Conservation (phyloP, 2,797 vertebrate genomes). For the Tragopan temminckii region DNA sequence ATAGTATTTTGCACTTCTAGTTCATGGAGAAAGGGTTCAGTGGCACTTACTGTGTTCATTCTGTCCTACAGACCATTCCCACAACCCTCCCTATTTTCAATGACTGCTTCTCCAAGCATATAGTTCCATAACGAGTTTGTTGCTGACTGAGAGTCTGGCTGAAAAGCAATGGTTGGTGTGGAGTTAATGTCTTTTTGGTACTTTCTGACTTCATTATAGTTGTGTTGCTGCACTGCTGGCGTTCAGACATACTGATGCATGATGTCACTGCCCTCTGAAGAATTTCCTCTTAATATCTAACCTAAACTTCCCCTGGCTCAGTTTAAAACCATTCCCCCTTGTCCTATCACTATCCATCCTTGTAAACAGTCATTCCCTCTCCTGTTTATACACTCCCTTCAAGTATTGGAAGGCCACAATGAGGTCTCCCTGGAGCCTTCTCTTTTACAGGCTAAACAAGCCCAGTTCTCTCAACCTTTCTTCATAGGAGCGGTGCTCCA, state of each 20-base stretch:
- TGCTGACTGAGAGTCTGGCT: neutral
- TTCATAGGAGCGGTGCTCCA: no score
- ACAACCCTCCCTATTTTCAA: accelerated
- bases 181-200: neutral
- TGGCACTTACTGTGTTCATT: neutral
- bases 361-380: no score
- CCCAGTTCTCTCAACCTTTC: no score
- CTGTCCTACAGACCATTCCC: neutral
- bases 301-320: no score
- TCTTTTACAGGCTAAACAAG: no score
- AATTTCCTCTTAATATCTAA: no score
- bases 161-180: neutral
- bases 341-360: no score
- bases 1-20: neutral
- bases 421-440: no score
- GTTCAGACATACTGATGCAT: neutral
- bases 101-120: neutral
- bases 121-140: neutral
- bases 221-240: neutral
- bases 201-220: neutral
- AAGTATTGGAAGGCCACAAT: no score
- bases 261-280: neutral
- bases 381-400: no score
- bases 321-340: no score
- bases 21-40: neutral